Conservation (phyloP, 2,797 vertebrate species). For the Phalanger gymnotis region DNA sequence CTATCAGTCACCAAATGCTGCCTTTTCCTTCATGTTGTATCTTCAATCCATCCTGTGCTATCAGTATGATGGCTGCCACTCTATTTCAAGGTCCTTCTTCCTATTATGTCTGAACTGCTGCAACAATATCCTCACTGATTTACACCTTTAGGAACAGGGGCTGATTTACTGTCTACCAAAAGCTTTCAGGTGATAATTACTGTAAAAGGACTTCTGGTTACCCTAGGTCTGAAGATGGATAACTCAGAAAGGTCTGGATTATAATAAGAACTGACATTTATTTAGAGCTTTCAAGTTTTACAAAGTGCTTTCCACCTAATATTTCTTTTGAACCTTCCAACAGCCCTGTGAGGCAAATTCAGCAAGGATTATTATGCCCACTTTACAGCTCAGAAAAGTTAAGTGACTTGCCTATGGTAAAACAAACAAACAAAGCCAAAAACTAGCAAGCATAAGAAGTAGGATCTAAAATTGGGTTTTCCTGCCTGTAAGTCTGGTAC, state of each 20-base stretch:
- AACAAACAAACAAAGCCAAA: not conserved
- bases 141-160: not conserved
- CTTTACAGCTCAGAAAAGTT: not conserved
- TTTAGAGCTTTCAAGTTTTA: not conserved
- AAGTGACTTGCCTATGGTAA: not conserved
- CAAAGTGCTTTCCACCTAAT: not conserved
- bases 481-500: not conserved
- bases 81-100: not conserved
- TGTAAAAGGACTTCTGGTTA: conserved; percentile 10
- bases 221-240: not conserved
- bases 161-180: conserved; percentile 19
- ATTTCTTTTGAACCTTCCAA: not conserved
- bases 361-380: not conserved
- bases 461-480: not conserved
- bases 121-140: not conserved
- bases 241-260: not conserved
- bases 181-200: conserved; percentile 24
- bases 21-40: not conserved
- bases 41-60: not conserved
- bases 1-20: not conserved
- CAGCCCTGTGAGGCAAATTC: not conserved
- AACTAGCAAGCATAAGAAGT: not conserved
- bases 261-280: not conserved
- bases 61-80: not conserved
- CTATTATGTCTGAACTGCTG: not conserved